Base-by-base conservation (phyloP, 2,888 invertebrate genomes). In the Neoaliturus tenellus region DNA sequence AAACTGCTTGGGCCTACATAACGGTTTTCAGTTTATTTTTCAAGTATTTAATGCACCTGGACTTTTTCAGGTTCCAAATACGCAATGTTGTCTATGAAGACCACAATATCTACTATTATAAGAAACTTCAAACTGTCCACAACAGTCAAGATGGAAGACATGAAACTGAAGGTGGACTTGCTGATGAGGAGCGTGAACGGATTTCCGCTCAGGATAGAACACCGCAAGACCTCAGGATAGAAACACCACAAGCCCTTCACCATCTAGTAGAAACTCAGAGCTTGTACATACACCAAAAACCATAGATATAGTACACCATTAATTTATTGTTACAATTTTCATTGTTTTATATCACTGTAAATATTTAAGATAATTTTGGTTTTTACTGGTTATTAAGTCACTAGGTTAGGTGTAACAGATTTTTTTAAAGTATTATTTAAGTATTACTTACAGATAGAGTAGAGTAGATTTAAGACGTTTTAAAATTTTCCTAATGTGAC, bases 21-120 rank as follows among this genome's bases (percentile, higher is more conserved):
- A n/a, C n/a, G n/a, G n/a, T n/a, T n/a, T n/a, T n/a, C n/a, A n/a
- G n/a, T n/a, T n/a, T n/a, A n/a, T n/a, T n/a, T n/a, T n/a, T n/a
- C n/a, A n/a, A n/a, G n/a, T n/a, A n/a, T n/a, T n/a, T n/a, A n/a
- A n/a, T n/a, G n/a, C n/a, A n/a, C n/a, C n/a, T n/a, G n/a, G n/a
- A n/a, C n/a, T 8, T 14, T 44, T 44, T 8, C 75, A 87, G 87
- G 87, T 51, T 85, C 86, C 3, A 87, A 86, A 82, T 87, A 86
- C 35, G 87, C 87, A 0, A 85, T 87, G 85, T 35, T 87, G 39
- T 87, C 87, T 0, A 87, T 87, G 87, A 87, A 87, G 80, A 84
- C 86, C 4, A 83, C 86, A 0, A 55, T 87, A 41, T 86, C 87
- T 12, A 85, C 85, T 6, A 75, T 87, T 20, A 51, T 87, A 58